These are phyloP conservation scores for Haliaeetus leucogaster DNA, from an alignment of 2,113 vertebrate genomes.

Conservation along the genomic window DNA sequence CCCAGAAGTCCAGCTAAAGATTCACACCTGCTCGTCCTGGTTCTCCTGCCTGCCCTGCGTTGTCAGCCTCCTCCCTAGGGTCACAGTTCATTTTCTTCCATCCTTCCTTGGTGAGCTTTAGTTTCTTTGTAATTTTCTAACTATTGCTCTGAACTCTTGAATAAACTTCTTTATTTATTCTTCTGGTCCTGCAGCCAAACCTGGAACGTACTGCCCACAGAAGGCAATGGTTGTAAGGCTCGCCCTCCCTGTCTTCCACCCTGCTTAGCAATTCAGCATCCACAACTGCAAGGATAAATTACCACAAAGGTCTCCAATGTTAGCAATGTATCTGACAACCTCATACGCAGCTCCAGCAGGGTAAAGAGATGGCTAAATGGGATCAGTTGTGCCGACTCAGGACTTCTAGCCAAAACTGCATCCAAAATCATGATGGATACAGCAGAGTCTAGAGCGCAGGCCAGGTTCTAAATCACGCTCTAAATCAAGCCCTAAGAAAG, in stretches of 20 bases:
- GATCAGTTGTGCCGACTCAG: background rate
- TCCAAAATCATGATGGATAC: constrained; percentile 21
- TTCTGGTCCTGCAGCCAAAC: background rate
- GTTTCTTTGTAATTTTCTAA: background rate
- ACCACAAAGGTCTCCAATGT: background rate
- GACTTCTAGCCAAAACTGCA: constrained; percentile 7
- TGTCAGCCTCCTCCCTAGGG: background rate
- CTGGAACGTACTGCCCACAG: background rate
- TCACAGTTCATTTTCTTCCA: background rate
- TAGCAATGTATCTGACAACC: constrained; percentile 16
- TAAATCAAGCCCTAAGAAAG: constrained; percentile 47
- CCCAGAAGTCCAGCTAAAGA: background rate
- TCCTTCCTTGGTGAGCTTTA: background rate
- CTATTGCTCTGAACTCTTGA: background rate
- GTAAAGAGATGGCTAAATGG: constrained; percentile 4
- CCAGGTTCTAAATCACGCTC: background rate
- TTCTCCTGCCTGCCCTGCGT: background rate
- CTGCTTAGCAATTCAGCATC: background rate
- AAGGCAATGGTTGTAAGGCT: background rate
- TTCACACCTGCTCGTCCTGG: background rate
- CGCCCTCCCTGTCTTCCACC: background rate
- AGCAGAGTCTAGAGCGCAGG: background rate
- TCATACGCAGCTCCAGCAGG: background rate
- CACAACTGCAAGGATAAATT: background rate
- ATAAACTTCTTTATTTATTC: background rate